phyloP scores from a whole-genome alignment of 2,113 vertebrate species.

The Gallinago jamesoni region DNA sequence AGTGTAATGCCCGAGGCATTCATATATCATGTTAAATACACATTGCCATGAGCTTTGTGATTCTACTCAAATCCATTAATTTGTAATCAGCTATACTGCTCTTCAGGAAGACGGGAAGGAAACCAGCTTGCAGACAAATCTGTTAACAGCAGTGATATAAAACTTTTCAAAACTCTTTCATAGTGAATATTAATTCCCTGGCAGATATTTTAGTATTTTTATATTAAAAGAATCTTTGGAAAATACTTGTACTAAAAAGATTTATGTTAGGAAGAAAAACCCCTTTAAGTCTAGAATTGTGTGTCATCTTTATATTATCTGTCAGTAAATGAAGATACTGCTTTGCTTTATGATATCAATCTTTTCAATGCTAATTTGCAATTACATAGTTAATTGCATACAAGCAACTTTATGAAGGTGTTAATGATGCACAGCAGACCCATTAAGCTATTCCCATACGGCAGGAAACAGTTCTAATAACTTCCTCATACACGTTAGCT shows the following conservation, averaged over 20 bases:
- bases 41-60: not conserved
- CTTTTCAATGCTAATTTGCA: not conserved
- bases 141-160: not conserved
- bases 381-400: conserved; percentile 22
- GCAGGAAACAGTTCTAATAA: not conserved
- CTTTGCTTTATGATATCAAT: not conserved
- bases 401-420: conserved; percentile 5
- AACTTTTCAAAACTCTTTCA: not conserved
- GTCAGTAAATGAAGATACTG: not conserved
- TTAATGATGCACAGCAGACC: conserved; percentile 29
- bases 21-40: not conserved
- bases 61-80: conserved; percentile 9
- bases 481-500: not conserved
- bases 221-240: not conserved
- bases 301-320: not conserved
- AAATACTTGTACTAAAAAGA: not conserved
- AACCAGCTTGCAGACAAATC: not conserved
- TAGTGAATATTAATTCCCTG: not conserved
- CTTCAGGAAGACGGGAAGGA: not conserved
- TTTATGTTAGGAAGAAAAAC: not conserved
- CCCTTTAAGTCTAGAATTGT: not conserved
- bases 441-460: conserved; percentile 10
- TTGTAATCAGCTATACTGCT: not conserved
- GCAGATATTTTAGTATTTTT: not conserved
- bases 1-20: not conserved